phyloP scores from a whole-genome alignment of 1,140 invertebrate species.

The Pseudobourletiella spinata region DNA sequence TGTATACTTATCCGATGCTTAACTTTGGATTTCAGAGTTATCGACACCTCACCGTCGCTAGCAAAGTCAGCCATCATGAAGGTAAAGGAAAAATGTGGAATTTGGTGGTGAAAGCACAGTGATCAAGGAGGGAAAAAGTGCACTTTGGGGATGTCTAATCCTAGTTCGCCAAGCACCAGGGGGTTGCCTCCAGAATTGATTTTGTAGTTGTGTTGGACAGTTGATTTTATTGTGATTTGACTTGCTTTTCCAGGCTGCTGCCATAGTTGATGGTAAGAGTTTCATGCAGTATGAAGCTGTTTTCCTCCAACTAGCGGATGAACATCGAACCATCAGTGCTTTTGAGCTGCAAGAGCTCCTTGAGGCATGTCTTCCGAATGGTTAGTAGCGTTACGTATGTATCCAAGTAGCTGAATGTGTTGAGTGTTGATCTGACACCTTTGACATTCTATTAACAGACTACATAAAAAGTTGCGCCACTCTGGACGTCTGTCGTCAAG shows the following conservation, averaged over 20 bases:
- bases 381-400: constrained; percentile 43
- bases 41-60: constrained; percentile 64
- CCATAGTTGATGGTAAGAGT: constrained; percentile 60
- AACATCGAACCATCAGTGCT: constrained; percentile 73
- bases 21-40: constrained; percentile 46
- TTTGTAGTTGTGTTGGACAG: no score
- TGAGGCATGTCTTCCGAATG: constrained; percentile 84
- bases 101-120: no score
- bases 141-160: no score
- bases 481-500: constrained; percentile 81
- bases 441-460: constrained; percentile 50
- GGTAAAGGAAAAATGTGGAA: constrained; percentile 42
- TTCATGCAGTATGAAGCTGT: constrained; percentile 81
- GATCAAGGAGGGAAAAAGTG: no score
- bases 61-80: constrained; percentile 64
- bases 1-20: no score
- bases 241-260: no score
- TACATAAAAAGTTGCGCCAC: constrained; percentile 90
- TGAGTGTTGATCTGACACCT: neutral
- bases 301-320: constrained; percentile 81
- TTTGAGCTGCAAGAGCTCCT: constrained; percentile 85
- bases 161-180: no score
- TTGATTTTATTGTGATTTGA: no score
- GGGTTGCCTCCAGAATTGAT: no score
- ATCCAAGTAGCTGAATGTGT: constrained; percentile 1